Evolutionary conservation across 2,888 invertebrate species (phyloP).

Genomic region (Scaptomyza tumidula): DNA sequence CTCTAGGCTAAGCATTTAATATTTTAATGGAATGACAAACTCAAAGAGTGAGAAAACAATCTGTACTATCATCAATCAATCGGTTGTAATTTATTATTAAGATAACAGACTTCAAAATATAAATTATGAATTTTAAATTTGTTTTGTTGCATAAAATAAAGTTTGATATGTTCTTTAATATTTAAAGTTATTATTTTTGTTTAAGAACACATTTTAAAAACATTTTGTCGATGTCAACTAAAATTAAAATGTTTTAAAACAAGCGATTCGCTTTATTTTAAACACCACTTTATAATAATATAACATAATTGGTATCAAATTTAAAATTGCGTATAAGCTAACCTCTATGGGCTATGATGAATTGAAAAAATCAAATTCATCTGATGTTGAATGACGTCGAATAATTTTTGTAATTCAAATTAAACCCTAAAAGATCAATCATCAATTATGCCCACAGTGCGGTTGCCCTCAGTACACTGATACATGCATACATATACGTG

Average conservation of each 20-base stretch:
- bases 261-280: neutral
- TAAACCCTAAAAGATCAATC: neutral
- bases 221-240: neutral
- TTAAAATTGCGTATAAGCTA: neutral
- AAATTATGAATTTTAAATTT: no score
- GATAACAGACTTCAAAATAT: no score
- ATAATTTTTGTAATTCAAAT: neutral
- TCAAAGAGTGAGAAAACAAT: no score
- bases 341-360: neutral
- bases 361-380: neutral
- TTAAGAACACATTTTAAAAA: neutral
- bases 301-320: neutral
- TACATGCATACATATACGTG: neutral
- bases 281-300: neutral
- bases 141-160: no score
- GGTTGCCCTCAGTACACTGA: neutral
- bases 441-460: conserved; percentile 12
- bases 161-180: no score
- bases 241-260: neutral
- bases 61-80: no score
- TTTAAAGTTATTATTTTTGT: no score
- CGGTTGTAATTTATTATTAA: no score
- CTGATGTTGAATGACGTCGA: neutral
- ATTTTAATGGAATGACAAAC: no score
- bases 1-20: no score